These are phyloP conservation scores for Sus cebifrons DNA, from an alignment of 2,797 vertebrate species.

Conservation along the genomic window DNA sequence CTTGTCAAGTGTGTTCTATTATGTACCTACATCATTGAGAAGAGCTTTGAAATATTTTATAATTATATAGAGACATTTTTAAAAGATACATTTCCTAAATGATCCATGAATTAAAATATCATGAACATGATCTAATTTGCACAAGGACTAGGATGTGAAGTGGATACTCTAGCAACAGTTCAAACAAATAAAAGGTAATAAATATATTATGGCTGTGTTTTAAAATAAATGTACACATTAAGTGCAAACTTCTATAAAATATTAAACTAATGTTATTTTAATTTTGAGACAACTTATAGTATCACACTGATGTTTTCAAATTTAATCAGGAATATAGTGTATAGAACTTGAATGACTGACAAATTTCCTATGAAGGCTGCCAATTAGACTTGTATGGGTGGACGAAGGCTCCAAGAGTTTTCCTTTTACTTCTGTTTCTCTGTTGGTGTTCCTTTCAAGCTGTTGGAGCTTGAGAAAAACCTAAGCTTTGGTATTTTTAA, in stretches of 20 bases:
- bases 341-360: constrained; percentile 62
- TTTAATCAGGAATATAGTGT: constrained; percentile 59
- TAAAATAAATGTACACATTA: constrained; percentile 4
- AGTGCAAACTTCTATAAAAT: constrained; percentile 31
- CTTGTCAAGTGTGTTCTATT: not conserved
- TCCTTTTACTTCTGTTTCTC: constrained; percentile 70
- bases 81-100: constrained; percentile 66
- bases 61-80: constrained; percentile 46
- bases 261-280: constrained; percentile 38
- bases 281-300: constrained; percentile 54
- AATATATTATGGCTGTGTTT: not conserved
- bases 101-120: constrained; percentile 60
- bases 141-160: not conserved
- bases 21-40: not conserved
- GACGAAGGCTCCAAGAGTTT: constrained; percentile 58
- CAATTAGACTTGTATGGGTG: constrained; percentile 72
- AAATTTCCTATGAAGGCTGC: constrained; percentile 61
- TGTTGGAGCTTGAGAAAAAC: constrained; percentile 76
- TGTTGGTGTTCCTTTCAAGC: constrained; percentile 75
- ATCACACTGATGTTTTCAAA: constrained; percentile 62
- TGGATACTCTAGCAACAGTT: constrained; percentile 54
- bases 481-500: constrained; percentile 27
- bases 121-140: constrained; percentile 31
- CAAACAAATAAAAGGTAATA: constrained; percentile 10
- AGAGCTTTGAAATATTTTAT: constrained; percentile 66